Evolutionary conservation across 2,113 vertebrate species (phyloP), one percentile per base, ranked within the genome.

Genomic region (Campylomormyrus numenius): DNA sequence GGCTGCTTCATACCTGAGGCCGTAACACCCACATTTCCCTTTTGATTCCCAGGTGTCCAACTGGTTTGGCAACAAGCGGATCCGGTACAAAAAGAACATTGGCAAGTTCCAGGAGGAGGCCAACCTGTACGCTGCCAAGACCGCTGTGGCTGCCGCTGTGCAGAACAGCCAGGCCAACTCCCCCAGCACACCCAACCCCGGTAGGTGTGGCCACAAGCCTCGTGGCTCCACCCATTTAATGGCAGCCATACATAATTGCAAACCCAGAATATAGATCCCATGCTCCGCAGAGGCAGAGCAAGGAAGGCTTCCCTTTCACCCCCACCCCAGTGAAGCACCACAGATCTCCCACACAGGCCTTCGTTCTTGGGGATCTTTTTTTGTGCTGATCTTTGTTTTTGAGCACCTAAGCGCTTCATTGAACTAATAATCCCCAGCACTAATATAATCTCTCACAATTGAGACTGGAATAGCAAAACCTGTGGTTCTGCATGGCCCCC

Each of bases 61-160:
- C 93, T 97, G 97, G 97, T 97, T 97, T 95, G 97, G 97, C 93
- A 97, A 97, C 95, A 97, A 97, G 94, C 95, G 97, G 94, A 97
- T 97, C 95, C 97, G 97, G 95, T 97, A 97, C 96, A 97, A 97
- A 96, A 97, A 97, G 95, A 97, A 97, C 93, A 97, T 97, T 0
- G 97, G 97, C 89, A 97, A 97, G 93, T 97, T 97, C 94, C 97
- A 97, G 95, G 97, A 97, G 93, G 97, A 97, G 95, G 97, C 97
- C 91, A 97, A 97, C 90, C 96, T 97, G 27, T 97, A 97, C 0
- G 97, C 97, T 5, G 97, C 97, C 35, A 97, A 97, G 94, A 97
- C 97, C 0, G 97, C 97, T 0, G 97, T 97, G 93, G 97, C 96
- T 0, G 97, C 97, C 0, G 97, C 96, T 0, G 96, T 97, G 74